Percentiles rank a stretch among this genome's conserved stretches.
These are phyloP conservation scores for Meriones psammophilus DNA, from an alignment of 2,797 vertebrate species.

Conservation along the genomic window DNA sequence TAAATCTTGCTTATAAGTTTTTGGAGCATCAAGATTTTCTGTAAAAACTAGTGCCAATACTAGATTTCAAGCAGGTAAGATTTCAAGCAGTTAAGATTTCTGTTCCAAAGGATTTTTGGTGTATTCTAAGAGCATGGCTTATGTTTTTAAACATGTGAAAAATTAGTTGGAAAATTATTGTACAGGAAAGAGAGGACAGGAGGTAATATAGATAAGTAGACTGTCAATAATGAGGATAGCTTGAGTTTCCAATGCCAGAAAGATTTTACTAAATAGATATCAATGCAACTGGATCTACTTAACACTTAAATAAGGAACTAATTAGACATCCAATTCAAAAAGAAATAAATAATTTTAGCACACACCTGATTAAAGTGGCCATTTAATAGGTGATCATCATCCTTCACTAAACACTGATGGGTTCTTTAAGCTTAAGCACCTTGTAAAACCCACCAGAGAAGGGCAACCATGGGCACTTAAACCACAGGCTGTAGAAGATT, in stretches of 20 bases:
- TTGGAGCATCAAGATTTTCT: not conserved
- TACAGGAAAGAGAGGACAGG: fast-evolving
- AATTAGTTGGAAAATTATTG: not conserved
- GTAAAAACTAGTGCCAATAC: not conserved
- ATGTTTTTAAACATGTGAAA: not conserved
- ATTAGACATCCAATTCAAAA: conserved; percentile 64
- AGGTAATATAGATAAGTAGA: not conserved
- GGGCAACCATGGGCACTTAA: not conserved
- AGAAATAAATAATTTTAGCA: conserved; percentile 56
- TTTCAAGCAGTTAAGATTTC: not conserved
- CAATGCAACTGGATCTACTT: conserved; percentile 12
- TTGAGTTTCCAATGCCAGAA: not conserved
- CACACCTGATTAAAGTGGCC: not conserved
- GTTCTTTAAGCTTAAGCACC: conserved; percentile 61
- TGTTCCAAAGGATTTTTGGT: not conserved
- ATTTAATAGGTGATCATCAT: conserved; percentile 67
- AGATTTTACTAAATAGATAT: not conserved
- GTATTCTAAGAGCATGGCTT: not conserved
- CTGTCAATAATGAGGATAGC: not conserved
- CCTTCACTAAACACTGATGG: conserved; percentile 13
- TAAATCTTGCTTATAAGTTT: not conserved
- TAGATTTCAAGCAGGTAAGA: not conserved
- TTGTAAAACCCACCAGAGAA: conserved; percentile 47
- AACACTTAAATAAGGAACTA: conserved; percentile 62
- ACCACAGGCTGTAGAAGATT: not conserved